phyloP scores from a whole-genome alignment of 2,888 invertebrate genomes.

The Polymixis flavicincta region DNA sequence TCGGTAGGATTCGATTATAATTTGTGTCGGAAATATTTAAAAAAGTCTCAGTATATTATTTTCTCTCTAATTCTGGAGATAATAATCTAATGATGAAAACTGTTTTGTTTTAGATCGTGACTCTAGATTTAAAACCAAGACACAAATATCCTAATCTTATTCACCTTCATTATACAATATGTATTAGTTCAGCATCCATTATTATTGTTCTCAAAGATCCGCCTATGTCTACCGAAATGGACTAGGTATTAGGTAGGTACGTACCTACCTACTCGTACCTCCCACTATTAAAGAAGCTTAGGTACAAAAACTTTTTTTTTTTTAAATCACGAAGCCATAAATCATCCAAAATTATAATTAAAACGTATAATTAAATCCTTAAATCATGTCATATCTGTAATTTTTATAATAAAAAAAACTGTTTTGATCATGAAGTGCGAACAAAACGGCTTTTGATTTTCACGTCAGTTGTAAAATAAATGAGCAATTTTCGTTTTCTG shows the following conservation, averaged over 20 bases:
- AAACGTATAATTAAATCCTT: constrained; percentile 30
- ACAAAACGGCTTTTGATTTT: constrained; percentile 43
- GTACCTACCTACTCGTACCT: neutral
- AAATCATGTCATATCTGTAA: constrained; percentile 38
- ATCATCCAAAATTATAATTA: constrained; percentile 40
- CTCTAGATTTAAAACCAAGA: neutral
- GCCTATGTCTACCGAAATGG: neutral
- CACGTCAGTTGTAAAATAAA: constrained; percentile 49
- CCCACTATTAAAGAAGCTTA: neutral
- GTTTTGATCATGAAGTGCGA: constrained; percentile 33
- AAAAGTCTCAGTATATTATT: neutral
- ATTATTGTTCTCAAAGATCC: neutral
- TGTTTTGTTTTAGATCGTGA: neutral
- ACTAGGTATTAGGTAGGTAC: neutral
- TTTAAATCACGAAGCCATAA: constrained; percentile 27
- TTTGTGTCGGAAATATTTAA: neutral
- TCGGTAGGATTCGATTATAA: neutral
- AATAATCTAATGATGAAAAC: neutral
- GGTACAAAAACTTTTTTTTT: neutral
- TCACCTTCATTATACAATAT: neutral
- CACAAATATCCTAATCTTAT: neutral
- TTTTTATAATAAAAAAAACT: constrained; percentile 26
- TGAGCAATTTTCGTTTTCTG: constrained; percentile 44
- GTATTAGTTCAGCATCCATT: neutral
- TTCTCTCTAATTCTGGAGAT: neutral